Percentiles rank a stretch among this genome's conserved stretches.
These are phyloP conservation scores for Sialis lutaria DNA, from an alignment of 2,888 invertebrate genomes.

Conservation along the genomic window DNA sequence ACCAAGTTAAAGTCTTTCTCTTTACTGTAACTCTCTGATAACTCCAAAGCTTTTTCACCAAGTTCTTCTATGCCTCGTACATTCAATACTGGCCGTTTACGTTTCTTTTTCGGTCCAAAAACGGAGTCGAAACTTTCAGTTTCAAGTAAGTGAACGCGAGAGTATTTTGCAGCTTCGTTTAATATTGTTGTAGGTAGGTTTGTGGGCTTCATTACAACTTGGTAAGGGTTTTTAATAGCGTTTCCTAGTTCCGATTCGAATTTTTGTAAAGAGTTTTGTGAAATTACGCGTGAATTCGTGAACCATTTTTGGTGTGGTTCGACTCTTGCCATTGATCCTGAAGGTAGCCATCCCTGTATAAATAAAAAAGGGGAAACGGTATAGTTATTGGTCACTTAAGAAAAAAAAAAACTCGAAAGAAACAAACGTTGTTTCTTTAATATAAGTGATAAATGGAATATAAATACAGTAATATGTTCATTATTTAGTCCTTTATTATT, in stretches of 20 bases:
- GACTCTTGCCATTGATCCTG: constrained; percentile 84
- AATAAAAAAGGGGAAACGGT: no score
- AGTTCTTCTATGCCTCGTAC: constrained; percentile 64
- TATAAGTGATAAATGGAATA: no score
- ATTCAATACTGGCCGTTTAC: constrained; percentile 74
- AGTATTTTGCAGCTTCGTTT: constrained; percentile 79
- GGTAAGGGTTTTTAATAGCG: constrained; percentile 89
- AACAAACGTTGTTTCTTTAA: no score
- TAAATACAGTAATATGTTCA: no score
- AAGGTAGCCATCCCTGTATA: constrained; percentile 57
- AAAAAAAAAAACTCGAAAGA: no score
- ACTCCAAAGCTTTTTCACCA: constrained; percentile 51
- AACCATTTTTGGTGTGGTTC: constrained; percentile 99
- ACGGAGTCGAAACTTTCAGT: constrained; percentile 88
- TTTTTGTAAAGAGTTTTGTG: constrained; percentile 75
- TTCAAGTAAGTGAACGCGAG: constrained; percentile 85
- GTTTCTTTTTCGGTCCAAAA: constrained; percentile 85
- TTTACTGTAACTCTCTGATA: constrained; percentile 58
- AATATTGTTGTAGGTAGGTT: constrained; percentile 85
- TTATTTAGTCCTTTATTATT: no score
- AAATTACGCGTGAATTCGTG: constrained; percentile 92
- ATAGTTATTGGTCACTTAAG: no score
- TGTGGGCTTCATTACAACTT: constrained; percentile 93
- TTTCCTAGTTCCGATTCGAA: constrained; percentile 91
- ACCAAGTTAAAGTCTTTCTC: constrained; percentile 72